A percentile compares a stretch with the other conserved stretches of the same genome.
These are phyloP conservation scores for Lasioglossum villosulum DNA, from an alignment of 2,888 invertebrate species.

Conservation along the genomic window DNA sequence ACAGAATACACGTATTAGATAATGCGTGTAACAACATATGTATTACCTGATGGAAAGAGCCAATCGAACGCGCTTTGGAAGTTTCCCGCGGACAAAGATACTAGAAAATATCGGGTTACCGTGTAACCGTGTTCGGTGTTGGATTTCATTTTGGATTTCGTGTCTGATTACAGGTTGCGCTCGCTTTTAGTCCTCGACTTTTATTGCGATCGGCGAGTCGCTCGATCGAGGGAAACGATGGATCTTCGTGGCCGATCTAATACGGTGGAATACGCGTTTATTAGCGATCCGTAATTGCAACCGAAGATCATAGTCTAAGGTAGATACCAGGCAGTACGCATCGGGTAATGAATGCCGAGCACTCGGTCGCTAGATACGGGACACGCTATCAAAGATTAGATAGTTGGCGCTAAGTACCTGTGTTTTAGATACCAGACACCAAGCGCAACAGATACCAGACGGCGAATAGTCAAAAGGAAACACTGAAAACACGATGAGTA, in stretches of 20 bases:
- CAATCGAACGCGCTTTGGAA: constrained; percentile 23
- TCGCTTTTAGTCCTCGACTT: constrained; percentile 28
- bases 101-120: constrained; percentile 46
- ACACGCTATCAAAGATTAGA: background rate
- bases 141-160: constrained; percentile 58
- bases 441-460: background rate
- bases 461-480: background rate
- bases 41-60: background rate
- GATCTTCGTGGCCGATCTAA: background rate
- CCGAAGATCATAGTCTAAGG: background rate
- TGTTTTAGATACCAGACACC: background rate
- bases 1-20: background rate
- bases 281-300: background rate
- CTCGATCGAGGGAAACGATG: background rate
- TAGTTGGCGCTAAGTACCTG: background rate
- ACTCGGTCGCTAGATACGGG: background rate
- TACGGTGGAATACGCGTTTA: too few relatives aligned
- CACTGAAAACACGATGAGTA: background rate
- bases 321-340: background rate
- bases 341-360: background rate
- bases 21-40: background rate
- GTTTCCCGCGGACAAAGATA: constrained; percentile 25
- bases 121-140: constrained; percentile 29
- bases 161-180: constrained; percentile 48
- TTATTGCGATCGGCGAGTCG: constrained; percentile 1